phyloP scores from a whole-genome alignment of 2,888 invertebrate genomes.

The Chrysodeixis includens region DNA sequence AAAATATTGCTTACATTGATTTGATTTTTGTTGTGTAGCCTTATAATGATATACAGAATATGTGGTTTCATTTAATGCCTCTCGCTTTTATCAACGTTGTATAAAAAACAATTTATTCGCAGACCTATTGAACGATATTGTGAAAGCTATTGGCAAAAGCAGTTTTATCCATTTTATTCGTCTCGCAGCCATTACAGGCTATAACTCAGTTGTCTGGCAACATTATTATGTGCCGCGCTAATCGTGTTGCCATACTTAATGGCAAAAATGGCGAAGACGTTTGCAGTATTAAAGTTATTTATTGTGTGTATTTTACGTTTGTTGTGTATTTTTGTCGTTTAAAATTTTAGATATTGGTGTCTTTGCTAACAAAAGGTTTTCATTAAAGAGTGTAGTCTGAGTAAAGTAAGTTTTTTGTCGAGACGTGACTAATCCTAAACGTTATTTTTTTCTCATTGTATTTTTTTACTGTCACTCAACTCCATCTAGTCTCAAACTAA shows the following conservation, averaged over 20 bases:
- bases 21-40: no score
- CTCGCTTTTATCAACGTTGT: no score
- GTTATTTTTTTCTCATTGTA: no score
- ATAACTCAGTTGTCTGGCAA: slow-evolving; percentile 68
- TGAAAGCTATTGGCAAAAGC: slow-evolving; percentile 43
- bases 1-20: no score
- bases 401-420: no score
- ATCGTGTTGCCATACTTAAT: slow-evolving; percentile 70
- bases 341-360: slow-evolving; percentile 25
- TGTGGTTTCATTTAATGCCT: no score
- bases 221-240: slow-evolving; percentile 67
- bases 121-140: slow-evolving; percentile 37
- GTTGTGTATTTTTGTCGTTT: slow-evolving; percentile 35
- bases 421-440: no score
- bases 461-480: no score
- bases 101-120: slow-evolving; percentile 37
- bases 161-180: slow-evolving; percentile 57
- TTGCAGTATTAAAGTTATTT: slow-evolving; percentile 48
- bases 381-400: no score
- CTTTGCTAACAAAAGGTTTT: slow-evolving; percentile 36
- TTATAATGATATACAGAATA: no score
- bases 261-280: slow-evolving; percentile 62
- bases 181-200: slow-evolving; percentile 62
- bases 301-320: slow-evolving; percentile 35
- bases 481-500: no score